A percentile compares a stretch with the other conserved stretches of the same genome.
These are phyloP conservation scores for Aix galericulata DNA, from an alignment of 2,113 vertebrate genomes.

Conservation along the genomic window DNA sequence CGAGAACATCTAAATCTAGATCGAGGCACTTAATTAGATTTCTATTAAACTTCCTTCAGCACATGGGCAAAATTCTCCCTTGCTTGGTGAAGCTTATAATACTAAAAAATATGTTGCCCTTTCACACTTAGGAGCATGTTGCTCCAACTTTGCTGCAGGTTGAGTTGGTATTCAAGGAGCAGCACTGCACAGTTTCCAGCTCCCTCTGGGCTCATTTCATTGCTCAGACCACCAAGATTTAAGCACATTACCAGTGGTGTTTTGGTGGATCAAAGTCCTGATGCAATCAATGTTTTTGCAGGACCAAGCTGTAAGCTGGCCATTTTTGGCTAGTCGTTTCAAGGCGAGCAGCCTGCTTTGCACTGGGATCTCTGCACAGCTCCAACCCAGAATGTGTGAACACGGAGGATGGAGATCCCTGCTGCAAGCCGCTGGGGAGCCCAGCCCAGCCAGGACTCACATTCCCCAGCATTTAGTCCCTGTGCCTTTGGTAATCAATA, in stretches of 20 bases:
- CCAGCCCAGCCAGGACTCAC: neutral
- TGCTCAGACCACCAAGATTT: neutral
- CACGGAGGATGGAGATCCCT: neutral
- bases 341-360: neutral
- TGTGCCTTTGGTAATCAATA: neutral
- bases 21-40: slow-evolving; percentile 42
- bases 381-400: neutral
- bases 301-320: neutral
- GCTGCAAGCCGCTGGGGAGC: neutral
- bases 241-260: neutral
- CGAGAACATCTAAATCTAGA: slow-evolving; percentile 55
- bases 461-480: neutral
- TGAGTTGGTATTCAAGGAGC: neutral
- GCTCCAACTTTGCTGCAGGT: neutral
- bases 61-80: neutral
- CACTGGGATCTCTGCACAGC: neutral
- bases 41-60: slow-evolving; percentile 36
- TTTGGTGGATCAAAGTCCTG: neutral
- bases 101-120: neutral
- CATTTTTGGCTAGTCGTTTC: neutral
- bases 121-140: neutral
- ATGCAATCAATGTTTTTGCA: neutral
- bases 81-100: neutral
- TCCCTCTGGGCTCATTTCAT: neutral
- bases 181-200: neutral